Base-by-base conservation (phyloP, 1,140 invertebrate species). In the Stenopsyche tienmushanensis region DNA sequence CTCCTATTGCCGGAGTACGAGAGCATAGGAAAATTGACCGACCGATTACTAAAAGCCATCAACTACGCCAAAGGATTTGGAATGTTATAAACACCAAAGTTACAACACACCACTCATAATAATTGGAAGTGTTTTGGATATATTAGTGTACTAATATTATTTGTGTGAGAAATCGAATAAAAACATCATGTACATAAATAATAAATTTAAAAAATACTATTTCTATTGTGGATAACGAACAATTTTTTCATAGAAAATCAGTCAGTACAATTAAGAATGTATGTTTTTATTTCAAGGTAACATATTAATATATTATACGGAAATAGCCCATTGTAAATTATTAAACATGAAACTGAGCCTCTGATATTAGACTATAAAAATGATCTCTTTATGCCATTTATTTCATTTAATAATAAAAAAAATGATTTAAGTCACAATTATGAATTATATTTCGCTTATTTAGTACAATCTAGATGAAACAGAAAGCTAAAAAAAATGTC, bases 1-100 rank as follows among this genome's bases (percentile, higher is more conserved):
- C 83, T 99, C 9, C 86, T 98, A 60, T 81, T 99, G 47, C 96
- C 96, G 0, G 90, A 93, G 74, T 97, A 97, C 72, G 85, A 84
- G 52, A 88, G 84, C 42, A 89, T 90, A 80, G 90, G 94, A 62
- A 92, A 91, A 76, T 80, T 97, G 18, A 84, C 89, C 73, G 90
- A 93, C 72, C 88, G 96, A 76, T 83, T 98, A 29, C 79, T 94
- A 55, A 91, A 95, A 77, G 94, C 95, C 39, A 96, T 98, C 68
- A 91, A 88, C 73, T 92, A 93, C 74, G 91, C 90, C 1, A 91
- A 92, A 82, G 90, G 90, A 54, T 92, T 92, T 75, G 90, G 90
- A 60, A 91, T 92, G 88, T 82, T 92, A 77, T 92, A 87, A 85
- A 58, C 17, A 47, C 44, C 8, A 47, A 47, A 47, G 44, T 34